phyloP scores from a whole-genome alignment of 1,140 invertebrate species.

The Drosophila miranda region DNA sequence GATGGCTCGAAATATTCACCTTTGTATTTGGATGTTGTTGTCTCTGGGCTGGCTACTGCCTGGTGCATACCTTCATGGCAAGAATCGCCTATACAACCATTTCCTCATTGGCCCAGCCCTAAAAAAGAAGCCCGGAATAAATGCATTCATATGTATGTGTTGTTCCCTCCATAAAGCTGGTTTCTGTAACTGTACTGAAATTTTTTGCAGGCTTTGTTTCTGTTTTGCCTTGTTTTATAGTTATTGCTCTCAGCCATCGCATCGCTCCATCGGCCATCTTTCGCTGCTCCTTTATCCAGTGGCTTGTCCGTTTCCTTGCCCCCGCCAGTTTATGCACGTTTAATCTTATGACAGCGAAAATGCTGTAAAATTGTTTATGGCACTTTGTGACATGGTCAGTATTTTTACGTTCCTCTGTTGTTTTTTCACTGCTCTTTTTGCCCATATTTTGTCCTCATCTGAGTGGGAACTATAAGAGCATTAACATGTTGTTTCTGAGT shows the following conservation, averaged over 20 bases:
- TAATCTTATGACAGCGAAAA: slow-evolving; percentile 79
- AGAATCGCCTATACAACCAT: background rate
- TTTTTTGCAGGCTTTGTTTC: slow-evolving; percentile 22
- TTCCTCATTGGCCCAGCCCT: slow-evolving; percentile 11
- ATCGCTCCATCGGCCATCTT: slow-evolving; percentile 26
- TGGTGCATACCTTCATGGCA: slow-evolving; percentile 54
- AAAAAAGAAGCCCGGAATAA: slow-evolving; percentile 43
- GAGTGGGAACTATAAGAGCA: slow-evolving; percentile 40
- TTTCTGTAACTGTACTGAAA: slow-evolving; percentile 32
- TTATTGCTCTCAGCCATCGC: slow-evolving; percentile 65
- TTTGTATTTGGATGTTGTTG: slow-evolving; percentile 76
- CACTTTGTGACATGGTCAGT: slow-evolving; percentile 77
- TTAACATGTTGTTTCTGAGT: slow-evolving; percentile 35
- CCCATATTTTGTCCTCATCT: slow-evolving; percentile 26
- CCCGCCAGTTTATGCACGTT: slow-evolving; percentile 69
- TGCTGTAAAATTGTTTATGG: slow-evolving; percentile 80
- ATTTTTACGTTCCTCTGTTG: slow-evolving; percentile 42
- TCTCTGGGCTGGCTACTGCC: slow-evolving; percentile 27
- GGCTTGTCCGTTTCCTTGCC: background rate
- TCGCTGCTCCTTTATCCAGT: slow-evolving; percentile 15
- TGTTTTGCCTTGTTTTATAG: slow-evolving; percentile 68
- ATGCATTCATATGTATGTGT: slow-evolving; percentile 36
- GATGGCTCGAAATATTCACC: slow-evolving; percentile 68
- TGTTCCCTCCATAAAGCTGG: slow-evolving; percentile 46
- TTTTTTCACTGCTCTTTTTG: slow-evolving; percentile 23